phyloP scores from a whole-genome alignment of 2,888 invertebrate genomes.

The Scaptomyza tumidula region DNA sequence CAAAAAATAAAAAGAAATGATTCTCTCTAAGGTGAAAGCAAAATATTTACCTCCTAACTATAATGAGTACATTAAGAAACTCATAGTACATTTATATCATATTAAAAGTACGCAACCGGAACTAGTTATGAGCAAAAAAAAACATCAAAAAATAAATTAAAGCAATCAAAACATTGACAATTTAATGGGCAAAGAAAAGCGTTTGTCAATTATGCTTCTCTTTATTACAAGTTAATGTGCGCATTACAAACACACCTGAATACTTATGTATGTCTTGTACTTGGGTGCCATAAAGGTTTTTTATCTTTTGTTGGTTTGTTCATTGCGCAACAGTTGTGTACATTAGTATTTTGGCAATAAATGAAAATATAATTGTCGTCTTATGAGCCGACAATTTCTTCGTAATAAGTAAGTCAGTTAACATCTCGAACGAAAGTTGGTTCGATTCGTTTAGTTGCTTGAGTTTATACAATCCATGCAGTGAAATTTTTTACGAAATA shows the following conservation, averaged over 20 bases:
- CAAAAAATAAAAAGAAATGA: neutral
- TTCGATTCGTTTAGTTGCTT: too few relatives aligned
- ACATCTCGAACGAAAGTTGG: neutral
- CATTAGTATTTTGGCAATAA: constrained; percentile 28
- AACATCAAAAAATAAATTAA: neutral
- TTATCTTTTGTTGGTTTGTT: constrained; percentile 23
- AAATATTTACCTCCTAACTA: constrained; percentile 21
- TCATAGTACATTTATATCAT: constrained; percentile 45
- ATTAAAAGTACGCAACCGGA: constrained; percentile 55
- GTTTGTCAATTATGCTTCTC: constrained; percentile 24
- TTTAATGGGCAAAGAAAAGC: constrained; percentile 38
- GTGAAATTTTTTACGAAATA: too few relatives aligned
- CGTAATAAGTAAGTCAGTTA: neutral
- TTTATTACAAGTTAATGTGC: constrained; percentile 13
- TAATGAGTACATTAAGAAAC: constrained; percentile 14
- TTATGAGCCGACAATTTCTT: constrained; percentile 20
- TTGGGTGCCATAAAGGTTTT: constrained; percentile 25
- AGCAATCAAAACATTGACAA: constrained; percentile 19
- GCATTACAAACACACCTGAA: constrained; percentile 4
- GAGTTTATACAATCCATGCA: neutral
- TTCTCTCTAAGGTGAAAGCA: constrained; percentile 57
- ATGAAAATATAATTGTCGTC: constrained; percentile 15
- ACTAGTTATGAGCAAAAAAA: constrained; percentile 53
- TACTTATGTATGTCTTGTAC: neutral
- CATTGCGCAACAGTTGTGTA: constrained; percentile 44